phyloP scores from a whole-genome alignment of 2,113 vertebrate species.

The Engystomops pustulosus region DNA sequence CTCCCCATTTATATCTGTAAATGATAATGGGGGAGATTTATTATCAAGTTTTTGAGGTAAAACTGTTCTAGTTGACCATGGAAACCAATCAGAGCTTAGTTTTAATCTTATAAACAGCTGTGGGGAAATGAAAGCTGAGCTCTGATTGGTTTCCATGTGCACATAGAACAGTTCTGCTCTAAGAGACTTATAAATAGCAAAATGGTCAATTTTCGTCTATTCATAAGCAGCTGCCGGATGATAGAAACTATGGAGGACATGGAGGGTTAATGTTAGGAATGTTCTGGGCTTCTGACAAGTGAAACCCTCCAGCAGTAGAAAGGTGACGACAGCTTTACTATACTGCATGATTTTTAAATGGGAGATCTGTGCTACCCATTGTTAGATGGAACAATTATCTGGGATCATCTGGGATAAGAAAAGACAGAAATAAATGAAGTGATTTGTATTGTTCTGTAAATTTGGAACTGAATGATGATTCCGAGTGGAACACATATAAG shows the following conservation, averaged over 20 bases:
- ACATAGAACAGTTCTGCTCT: too few species aligned
- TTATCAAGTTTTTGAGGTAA: too few species aligned
- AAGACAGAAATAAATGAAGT: constrained; percentile 34
- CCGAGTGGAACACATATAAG: constrained; percentile 34
- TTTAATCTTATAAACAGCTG: too few species aligned
- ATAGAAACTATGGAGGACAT: neutral
- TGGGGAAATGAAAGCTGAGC: too few species aligned
- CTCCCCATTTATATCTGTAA: too few species aligned
- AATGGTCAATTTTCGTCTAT: neutral
- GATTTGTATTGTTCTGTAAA: constrained; percentile 39
- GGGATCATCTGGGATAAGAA: constrained; percentile 27
- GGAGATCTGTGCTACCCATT: constrained; percentile 21
- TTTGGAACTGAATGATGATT: constrained; percentile 22
- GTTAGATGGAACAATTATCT: neutral
- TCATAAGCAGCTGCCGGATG: neutral
- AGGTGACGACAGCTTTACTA: constrained; percentile 54
- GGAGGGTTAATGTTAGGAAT: constrained; percentile 35
- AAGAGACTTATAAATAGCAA: too few species aligned
- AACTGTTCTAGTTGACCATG: too few species aligned
- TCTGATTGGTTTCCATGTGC: too few species aligned
- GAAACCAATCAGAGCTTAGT: too few species aligned
- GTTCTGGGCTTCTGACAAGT: constrained; percentile 21
- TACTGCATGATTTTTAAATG: constrained; percentile 18
- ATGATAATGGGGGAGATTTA: too few species aligned
- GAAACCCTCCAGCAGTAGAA: constrained; percentile 30